These are phyloP conservation scores for Myopa testacea DNA, from an alignment of 2,888 invertebrate genomes.

Conservation along the genomic window DNA sequence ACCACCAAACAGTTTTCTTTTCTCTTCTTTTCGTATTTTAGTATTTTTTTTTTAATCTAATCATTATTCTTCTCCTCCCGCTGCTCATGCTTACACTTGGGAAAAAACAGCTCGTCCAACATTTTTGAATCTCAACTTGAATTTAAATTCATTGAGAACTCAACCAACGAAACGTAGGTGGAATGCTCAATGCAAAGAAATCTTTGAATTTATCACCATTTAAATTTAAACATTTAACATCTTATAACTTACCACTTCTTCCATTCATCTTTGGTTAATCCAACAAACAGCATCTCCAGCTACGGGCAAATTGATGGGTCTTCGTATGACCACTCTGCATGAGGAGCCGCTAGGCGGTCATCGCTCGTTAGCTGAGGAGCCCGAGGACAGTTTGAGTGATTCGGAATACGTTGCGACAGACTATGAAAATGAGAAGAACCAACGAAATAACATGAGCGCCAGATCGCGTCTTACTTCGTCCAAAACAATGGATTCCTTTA, in stretches of 20 bases:
- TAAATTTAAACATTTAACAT: neutral
- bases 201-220: neutral
- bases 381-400: conserved; percentile 68
- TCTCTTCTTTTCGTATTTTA: neutral
- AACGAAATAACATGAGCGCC: conserved; percentile 56
- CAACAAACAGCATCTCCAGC: conserved; percentile 79
- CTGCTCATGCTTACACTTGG: conserved; percentile 40
- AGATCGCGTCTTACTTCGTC: conserved; percentile 76
- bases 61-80: neutral
- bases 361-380: conserved; percentile 69
- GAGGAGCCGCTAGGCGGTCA: conserved; percentile 79
- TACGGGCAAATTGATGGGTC: conserved; percentile 80
- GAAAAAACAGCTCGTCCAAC: conserved; percentile 94
- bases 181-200: conserved; percentile 1
- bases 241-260: no score
- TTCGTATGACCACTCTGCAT: conserved; percentile 92
- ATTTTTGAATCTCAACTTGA: conserved; percentile 97
- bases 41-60: neutral
- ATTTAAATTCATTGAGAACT: conserved; percentile 90
- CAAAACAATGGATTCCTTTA: conserved; percentile 86
- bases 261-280: neutral
- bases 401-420: conserved; percentile 68
- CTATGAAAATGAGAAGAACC: conserved; percentile 66
- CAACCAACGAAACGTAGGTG: conserved; percentile 93
- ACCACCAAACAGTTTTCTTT: neutral